Evolutionary conservation across 2,797 vertebrate genomes (phyloP).

Genomic region (Pseudopleuronectes americanus): DNA sequence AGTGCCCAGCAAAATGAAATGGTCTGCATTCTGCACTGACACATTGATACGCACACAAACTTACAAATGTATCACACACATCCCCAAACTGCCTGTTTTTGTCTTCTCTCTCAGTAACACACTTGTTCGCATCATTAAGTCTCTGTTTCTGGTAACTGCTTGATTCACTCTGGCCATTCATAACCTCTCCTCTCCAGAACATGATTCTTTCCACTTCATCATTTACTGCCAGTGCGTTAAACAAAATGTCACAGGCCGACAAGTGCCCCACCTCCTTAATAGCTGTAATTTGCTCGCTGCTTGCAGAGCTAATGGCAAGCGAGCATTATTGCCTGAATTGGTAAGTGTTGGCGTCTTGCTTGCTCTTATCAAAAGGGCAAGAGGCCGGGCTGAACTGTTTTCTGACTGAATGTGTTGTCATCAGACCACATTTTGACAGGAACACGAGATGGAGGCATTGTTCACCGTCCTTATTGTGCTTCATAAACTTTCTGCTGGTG

Average conservation of each 20-base stretch:
- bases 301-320: slow-evolving; percentile 52
- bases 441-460: background rate
- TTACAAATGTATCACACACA: slow-evolving; percentile 9
- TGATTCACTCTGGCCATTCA: slow-evolving; percentile 23
- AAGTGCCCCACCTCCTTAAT: slow-evolving; percentile 39
- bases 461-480: background rate
- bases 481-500: background rate
- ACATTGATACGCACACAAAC: slow-evolving; percentile 3
- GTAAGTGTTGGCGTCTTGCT: slow-evolving; percentile 48
- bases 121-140: slow-evolving; percentile 9
- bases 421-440: background rate
- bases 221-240: slow-evolving; percentile 45
- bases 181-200: slow-evolving; percentile 13
- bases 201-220: slow-evolving; percentile 55
- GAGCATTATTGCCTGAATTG: slow-evolving; percentile 57
- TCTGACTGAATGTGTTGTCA: background rate
- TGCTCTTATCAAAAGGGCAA: slow-evolving; percentile 48
- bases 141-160: background rate
- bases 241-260: slow-evolving; percentile 57
- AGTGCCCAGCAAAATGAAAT: slow-evolving; percentile 38
- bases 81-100: background rate
- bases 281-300: slow-evolving; percentile 58
- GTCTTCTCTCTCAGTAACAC: background rate
- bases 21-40: slow-evolving; percentile 14
- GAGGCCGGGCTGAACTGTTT: slow-evolving; percentile 1